Evolutionary conservation across 2,113 vertebrate species (phyloP), one percentile per base, ranked within the genome.

Genomic region (Nansenia antarctica): DNA sequence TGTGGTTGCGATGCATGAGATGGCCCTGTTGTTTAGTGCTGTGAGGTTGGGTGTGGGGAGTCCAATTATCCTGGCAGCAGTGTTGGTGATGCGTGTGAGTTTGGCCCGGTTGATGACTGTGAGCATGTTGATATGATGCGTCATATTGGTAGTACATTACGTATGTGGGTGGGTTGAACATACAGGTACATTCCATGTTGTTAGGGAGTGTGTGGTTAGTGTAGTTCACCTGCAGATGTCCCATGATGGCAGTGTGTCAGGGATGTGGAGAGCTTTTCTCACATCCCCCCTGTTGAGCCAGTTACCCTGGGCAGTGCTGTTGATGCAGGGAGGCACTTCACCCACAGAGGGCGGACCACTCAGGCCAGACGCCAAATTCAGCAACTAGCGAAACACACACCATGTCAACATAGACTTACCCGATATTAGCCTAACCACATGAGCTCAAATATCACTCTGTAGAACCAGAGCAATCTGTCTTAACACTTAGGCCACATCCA

Each of bases 261-360:
- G 88, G 31, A 93, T 90, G 75, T 93, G 92, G 4, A 93, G 69
- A 1, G 89, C 91, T 68, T 91, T 91, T 72, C 88, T 91, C 74
- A 93, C 92, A 0, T 89, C 87, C 0, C 85, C 89, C 67, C 86
- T 64, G 76, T 92, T 93, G 65, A 93, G 82, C 92, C 92, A 93
- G 77, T 78, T 88, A 0, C 18, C 72, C 81, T 90, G 87, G 32
- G 91, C 92, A 0, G 88, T 89, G 58, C 87, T 89, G 77, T 93
- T 90, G 55, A 93, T 84, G 70, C 92, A 93, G 34, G 90, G 89
- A 30, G 91, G 91, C 3, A 87, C 87, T 27, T 9, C 64, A 1
- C 62, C 62, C 45, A 89, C 3, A 42, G 59, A 70, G 18, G 30
- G 18, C 3, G 32, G 7, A 34, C 5, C 7, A 31, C 24, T 18